These are phyloP conservation scores for Dasypogon diadema DNA, from an alignment of 2,888 invertebrate species.

Conservation along the genomic window DNA sequence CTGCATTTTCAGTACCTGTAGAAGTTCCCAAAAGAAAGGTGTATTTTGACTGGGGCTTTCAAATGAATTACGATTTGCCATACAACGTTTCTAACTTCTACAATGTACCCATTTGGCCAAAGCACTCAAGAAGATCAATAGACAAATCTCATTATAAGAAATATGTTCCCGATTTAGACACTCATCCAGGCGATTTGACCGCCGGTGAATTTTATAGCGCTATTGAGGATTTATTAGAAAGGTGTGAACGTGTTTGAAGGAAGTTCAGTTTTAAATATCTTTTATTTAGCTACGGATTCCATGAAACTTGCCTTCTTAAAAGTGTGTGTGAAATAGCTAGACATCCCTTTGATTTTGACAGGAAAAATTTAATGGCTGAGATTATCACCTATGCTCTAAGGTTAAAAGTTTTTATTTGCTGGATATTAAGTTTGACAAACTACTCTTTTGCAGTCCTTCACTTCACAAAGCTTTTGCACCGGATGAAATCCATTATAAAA, in stretches of 20 bases:
- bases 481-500: conserved; percentile 67
- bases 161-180: conserved; percentile 46
- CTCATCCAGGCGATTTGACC: conserved; percentile 65
- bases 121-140: conserved; percentile 30
- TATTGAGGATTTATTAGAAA: conserved; percentile 62
- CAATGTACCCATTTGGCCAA: conserved; percentile 65
- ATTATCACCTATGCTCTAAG: conserved; percentile 76
- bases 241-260: no score
- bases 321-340: conserved; percentile 77
- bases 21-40: conserved; percentile 64
- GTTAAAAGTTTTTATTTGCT: conserved; percentile 67
- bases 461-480: conserved; percentile 72
- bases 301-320: conserved; percentile 77
- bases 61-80: conserved; percentile 65
- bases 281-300: conserved; percentile 73
- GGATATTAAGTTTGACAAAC: conserved; percentile 12
- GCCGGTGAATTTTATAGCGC: conserved; percentile 66
- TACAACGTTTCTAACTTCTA: conserved; percentile 62
- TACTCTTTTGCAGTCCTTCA: conserved; percentile 68
- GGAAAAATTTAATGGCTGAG: conserved; percentile 76
- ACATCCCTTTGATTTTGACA: conserved; percentile 71
- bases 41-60: conserved; percentile 67
- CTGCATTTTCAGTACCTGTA: conserved; percentile 65
- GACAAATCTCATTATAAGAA: conserved; percentile 38
- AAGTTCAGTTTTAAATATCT: no score